Evolutionary conservation across 2,113 vertebrate genomes (phyloP).

Genomic region (Lucifuga dentata): DNA sequence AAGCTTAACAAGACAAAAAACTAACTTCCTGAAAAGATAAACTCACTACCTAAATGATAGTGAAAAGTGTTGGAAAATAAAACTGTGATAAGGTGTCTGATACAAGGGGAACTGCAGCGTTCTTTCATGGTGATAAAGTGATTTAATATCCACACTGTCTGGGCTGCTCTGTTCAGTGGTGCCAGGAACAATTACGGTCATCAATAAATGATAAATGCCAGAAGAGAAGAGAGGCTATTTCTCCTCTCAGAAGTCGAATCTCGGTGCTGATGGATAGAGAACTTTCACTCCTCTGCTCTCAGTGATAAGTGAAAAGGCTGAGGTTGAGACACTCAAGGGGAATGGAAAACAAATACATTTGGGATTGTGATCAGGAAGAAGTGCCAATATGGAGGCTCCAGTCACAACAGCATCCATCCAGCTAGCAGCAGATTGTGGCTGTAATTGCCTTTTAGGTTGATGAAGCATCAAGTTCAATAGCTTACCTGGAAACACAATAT

Average conservation of each 20-base stretch:
- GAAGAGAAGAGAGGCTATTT: conserved; percentile 55
- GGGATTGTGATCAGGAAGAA: conserved; percentile 36
- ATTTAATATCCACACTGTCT: conserved; percentile 75
- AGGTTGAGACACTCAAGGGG: conserved; percentile 19
- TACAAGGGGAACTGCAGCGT: conserved; percentile 36
- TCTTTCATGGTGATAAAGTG: conserved; percentile 69
- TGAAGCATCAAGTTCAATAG: not conserved
- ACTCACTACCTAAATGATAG: conserved; percentile 18
- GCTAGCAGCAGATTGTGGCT: conserved; percentile 3
- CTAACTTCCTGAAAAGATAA: conserved; percentile 6
- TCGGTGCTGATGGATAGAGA: conserved; percentile 47
- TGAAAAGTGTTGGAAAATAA: conserved; percentile 44
- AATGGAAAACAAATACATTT: conserved; percentile 55
- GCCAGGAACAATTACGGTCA: conserved; percentile 72
- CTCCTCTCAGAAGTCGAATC: conserved; percentile 50
- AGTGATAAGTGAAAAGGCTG: conserved; percentile 43
- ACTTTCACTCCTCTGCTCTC: conserved; percentile 35
- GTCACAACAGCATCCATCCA: conserved; percentile 17
- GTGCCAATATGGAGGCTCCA: not conserved
- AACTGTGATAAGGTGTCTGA: conserved; percentile 38
- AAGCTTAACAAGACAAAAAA: conserved; percentile 24
- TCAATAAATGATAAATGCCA: conserved; percentile 76
- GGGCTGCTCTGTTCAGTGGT: conserved; percentile 60
- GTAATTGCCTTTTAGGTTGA: not conserved
- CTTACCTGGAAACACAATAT: conserved; percentile 3